phyloP scores from a whole-genome alignment of 1,140 invertebrate genomes.

The Hyphantria cunea region DNA sequence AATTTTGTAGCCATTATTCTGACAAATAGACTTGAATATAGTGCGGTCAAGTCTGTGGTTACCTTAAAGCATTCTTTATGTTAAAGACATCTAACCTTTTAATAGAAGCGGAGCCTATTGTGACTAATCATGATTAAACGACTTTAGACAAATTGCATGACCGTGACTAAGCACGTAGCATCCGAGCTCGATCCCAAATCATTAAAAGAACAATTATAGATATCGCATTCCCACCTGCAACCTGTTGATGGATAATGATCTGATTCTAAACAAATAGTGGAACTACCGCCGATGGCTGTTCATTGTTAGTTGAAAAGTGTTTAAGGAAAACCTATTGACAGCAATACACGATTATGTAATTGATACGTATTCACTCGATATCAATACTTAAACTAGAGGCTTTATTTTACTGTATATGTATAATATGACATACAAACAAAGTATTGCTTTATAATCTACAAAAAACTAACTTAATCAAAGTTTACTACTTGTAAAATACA shows the following conservation, averaged over 20 bases:
- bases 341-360: not conserved
- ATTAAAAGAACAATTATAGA: constrained; percentile 81
- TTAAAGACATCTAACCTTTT: constrained; percentile 67
- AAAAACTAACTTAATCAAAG: no score
- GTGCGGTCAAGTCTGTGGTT: no score
- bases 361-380: constrained; percentile 7
- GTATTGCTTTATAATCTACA: no score
- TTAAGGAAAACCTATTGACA: constrained; percentile 32
- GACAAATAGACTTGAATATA: no score
- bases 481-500: no score
- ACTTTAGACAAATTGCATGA: constrained; percentile 80
- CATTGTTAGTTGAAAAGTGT: constrained; percentile 37
- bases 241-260: constrained; percentile 77
- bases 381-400: no score
- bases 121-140: constrained; percentile 81
- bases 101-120: constrained; percentile 75
- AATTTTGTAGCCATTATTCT: no score
- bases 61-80: constrained; percentile 52
- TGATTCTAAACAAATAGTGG: constrained; percentile 75
- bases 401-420: no score
- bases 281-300: constrained; percentile 42
- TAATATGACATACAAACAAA: no score
- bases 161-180: constrained; percentile 77
- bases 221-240: constrained; percentile 79
- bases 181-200: constrained; percentile 70